These are phyloP conservation scores for Lophochroa leadbeateri DNA, from an alignment of 2,113 vertebrate genomes.

Conservation along the genomic window DNA sequence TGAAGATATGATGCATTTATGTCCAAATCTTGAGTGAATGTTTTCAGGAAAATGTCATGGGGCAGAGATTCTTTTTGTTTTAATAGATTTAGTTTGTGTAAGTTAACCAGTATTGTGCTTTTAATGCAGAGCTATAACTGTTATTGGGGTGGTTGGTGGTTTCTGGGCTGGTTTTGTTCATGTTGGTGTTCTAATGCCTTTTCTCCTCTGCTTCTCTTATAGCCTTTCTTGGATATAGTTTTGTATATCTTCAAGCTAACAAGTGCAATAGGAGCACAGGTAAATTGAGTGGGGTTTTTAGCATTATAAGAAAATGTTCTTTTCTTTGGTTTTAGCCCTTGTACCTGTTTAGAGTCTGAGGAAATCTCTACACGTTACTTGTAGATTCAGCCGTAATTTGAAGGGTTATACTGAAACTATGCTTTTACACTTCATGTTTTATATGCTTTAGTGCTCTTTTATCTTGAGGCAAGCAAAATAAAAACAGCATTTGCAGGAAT, in stretches of 20 bases:
- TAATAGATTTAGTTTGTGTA: not conserved
- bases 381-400: not conserved
- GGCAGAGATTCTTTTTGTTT: not conserved
- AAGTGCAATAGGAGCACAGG: conserved; percentile 94
- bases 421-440: not conserved
- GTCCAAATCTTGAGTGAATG: not conserved
- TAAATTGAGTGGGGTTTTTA: conserved; percentile 55
- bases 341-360: not conserved
- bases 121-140: not conserved
- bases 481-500: not conserved
- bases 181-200: not conserved
- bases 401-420: not conserved
- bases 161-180: not conserved
- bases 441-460: not conserved
- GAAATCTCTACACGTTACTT: not conserved
- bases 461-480: not conserved
- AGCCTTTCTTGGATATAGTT: conserved; percentile 95
- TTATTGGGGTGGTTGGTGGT: not conserved
- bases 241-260: conserved; percentile 97
- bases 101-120: not conserved
- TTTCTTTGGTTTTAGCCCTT: not conserved
- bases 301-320: not conserved
- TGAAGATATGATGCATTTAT: not conserved
- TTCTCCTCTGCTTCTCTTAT: conserved; percentile 31
- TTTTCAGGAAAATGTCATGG: not conserved